These are phyloP conservation scores for Eristalinus aeneus DNA, from an alignment of 2,888 invertebrate genomes.

Conservation along the genomic window DNA sequence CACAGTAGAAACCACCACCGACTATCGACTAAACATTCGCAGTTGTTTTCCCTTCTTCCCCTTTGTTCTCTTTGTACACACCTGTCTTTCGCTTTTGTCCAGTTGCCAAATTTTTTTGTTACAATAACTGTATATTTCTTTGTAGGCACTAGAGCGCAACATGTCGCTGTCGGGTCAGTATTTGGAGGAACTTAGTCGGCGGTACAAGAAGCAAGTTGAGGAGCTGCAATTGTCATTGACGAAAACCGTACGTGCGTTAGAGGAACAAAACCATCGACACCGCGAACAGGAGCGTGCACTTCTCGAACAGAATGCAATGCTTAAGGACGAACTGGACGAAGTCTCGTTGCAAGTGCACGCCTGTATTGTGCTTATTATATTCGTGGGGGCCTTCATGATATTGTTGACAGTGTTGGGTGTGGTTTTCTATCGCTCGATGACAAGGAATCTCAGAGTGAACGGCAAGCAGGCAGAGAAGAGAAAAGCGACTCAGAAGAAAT, in stretches of 20 bases:
- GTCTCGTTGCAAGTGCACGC: constrained; percentile 84
- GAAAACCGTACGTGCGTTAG: constrained; percentile 87
- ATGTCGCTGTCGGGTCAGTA: constrained; percentile 98
- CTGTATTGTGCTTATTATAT: constrained; percentile 78
- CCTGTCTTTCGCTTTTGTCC: constrained; percentile 1
- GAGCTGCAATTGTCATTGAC: constrained; percentile 94
- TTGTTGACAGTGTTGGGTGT: constrained; percentile 77
- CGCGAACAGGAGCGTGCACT: constrained; percentile 89
- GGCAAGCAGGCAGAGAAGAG: constrained; percentile 39
- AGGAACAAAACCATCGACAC: constrained; percentile 86
- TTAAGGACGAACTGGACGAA: constrained; percentile 85
- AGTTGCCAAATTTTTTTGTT: constrained; percentile 29
- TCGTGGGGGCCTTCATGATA: constrained; percentile 78
- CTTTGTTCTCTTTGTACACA: constrained; percentile 5
- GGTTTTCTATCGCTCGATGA: constrained; percentile 77
- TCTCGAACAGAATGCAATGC: constrained; percentile 87
- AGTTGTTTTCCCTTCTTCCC: constrained; percentile 10
- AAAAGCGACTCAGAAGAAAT: constrained; percentile 56
- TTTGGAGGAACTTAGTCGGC: constrained; percentile 95
- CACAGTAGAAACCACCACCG: constrained; percentile 47
- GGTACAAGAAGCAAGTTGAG: constrained; percentile 98
- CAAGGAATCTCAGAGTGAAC: constrained; percentile 21
- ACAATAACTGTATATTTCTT: constrained; percentile 70
- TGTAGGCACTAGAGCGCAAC: constrained; percentile 94
- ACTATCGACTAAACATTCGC: constrained; percentile 61